A percentile compares a stretch with the other conserved stretches of the same genome.
phyloP scores from a whole-genome alignment of 2,113 vertebrate genomes.

The Neotragus pygmaeus region DNA sequence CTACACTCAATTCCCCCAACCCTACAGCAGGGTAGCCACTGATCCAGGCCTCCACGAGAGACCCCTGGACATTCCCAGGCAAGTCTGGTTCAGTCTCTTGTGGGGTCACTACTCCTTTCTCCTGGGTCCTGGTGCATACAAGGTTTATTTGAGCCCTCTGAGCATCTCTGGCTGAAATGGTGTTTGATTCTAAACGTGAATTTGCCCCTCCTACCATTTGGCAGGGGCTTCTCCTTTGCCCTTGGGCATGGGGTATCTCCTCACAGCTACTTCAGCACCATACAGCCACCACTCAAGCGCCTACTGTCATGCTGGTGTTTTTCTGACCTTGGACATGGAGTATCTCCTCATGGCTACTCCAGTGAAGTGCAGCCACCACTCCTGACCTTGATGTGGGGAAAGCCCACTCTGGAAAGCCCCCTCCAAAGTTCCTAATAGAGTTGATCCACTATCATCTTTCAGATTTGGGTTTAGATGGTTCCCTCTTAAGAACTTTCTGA shows the following conservation, averaged over 20 bases:
- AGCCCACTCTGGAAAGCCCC: fast-evolving
- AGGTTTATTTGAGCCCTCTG: neutral
- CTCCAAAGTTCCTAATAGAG: neutral
- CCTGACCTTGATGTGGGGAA: neutral
- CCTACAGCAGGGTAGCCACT: neutral
- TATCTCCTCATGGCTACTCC: neutral
- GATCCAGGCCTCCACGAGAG: neutral
- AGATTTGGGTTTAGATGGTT: neutral
- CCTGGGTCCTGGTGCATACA: neutral
- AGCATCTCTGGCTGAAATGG: neutral
- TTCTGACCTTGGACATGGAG: neutral
- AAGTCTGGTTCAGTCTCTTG: neutral
- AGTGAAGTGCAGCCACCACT: fast-evolving
- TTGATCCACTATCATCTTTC: neutral
- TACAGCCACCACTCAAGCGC: fast-evolving
- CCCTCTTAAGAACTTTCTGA: neutral
- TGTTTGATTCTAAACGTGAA: neutral
- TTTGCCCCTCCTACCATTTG: neutral
- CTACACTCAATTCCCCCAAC: neutral
- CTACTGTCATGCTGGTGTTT: neutral
- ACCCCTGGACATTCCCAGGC: neutral
- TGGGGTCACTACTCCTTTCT: neutral
- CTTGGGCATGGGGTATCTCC: neutral
- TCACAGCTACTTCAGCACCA: neutral
- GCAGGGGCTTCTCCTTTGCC: neutral